A percentile compares a stretch with the other conserved stretches of the same genome.
Evolutionary conservation across 2,797 vertebrate species (phyloP).

Genomic region (Pteropus rufus): DNA sequence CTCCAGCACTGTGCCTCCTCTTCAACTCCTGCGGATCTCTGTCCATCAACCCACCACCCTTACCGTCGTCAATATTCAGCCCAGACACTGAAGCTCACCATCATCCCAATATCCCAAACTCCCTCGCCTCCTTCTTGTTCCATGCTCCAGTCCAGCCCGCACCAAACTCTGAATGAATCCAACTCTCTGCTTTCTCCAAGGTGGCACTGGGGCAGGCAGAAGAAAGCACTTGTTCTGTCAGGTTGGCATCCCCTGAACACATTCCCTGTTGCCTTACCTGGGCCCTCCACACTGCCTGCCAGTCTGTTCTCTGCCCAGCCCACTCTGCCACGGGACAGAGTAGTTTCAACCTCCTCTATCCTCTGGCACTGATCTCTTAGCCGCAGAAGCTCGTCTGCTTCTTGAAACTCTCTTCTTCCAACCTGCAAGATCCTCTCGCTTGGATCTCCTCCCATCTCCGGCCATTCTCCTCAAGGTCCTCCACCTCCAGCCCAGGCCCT

Average conservation of each 20-base stretch:
- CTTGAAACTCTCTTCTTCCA: neutral
- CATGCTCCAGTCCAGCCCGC: neutral
- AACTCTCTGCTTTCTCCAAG: neutral
- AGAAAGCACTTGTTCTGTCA: neutral
- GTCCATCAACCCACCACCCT: neutral
- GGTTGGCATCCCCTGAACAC: neutral
- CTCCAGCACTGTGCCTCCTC: neutral
- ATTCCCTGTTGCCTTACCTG: neutral
- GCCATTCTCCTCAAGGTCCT: neutral
- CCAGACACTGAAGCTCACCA: neutral
- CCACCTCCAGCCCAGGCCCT: neutral
- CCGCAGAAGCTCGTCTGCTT: neutral
- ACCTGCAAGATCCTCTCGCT: neutral
- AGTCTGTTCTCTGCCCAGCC: neutral
- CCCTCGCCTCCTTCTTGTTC: neutral
- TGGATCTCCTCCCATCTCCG: neutral
- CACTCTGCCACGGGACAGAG: neutral
- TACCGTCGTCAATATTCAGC: neutral
- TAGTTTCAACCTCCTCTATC: accelerated
- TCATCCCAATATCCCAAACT: neutral
- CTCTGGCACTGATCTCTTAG: neutral
- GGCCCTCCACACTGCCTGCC: neutral
- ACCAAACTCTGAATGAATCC: neutral
- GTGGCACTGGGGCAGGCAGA: neutral
- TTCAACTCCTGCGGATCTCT: neutral